Evolutionary conservation across 2,888 invertebrate genomes (phyloP).

Genomic region (Oxycera nigricornis): DNA sequence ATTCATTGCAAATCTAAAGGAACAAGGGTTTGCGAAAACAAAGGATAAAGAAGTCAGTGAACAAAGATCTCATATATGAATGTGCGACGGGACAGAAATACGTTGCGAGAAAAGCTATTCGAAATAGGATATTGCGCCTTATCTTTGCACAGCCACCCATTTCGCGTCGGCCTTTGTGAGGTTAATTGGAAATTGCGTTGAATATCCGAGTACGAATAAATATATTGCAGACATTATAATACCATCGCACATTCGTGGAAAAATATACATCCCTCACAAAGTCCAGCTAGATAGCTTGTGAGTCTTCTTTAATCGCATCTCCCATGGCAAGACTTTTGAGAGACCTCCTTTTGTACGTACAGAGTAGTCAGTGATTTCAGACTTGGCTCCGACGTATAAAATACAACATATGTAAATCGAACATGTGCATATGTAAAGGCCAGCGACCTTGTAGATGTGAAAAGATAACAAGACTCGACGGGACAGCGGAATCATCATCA

Average conservation of each 20-base stretch:
- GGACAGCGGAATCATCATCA: not conserved
- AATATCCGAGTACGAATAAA: not conserved
- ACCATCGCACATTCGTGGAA: not conserved
- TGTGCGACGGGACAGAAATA: not conserved
- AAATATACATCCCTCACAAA: not conserved
- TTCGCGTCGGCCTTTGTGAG: not conserved
- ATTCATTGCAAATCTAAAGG: not conserved
- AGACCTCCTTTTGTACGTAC: too few relatives aligned
- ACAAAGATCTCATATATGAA: not conserved
- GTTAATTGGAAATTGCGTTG: slow-evolving; percentile 1
- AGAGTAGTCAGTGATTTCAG: too few relatives aligned
- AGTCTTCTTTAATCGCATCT: not conserved
- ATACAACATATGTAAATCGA: too few relatives aligned
- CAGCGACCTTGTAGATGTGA: slow-evolving; percentile 30
- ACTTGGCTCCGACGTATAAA: too few relatives aligned
- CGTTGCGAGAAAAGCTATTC: not conserved
- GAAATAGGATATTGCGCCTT: not conserved
- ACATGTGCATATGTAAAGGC: slow-evolving; percentile 12
- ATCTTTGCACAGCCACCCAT: not conserved
- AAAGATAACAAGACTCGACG: slow-evolving; percentile 18
- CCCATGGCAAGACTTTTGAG: not conserved
- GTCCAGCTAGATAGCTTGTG: not conserved
- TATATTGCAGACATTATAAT: not conserved
- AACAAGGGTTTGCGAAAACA: not conserved
- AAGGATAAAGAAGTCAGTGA: not conserved